phyloP scores from a whole-genome alignment of 2,113 vertebrate species.

The Phycodurus eques region DNA sequence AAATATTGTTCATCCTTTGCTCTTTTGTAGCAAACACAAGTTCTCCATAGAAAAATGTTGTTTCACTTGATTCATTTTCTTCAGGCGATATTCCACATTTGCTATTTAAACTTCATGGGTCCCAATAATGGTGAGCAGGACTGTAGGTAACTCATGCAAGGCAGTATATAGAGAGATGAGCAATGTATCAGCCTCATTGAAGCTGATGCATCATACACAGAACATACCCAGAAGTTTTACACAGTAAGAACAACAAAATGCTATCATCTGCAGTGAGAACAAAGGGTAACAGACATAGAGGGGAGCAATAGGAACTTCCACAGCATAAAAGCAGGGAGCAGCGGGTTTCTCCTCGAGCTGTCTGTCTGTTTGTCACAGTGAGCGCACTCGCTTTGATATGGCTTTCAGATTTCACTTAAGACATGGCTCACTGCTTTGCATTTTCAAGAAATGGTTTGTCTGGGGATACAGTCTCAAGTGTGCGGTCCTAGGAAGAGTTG shows the following conservation, averaged over 20 bases:
- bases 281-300: slow-evolving; percentile 37
- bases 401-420: slow-evolving; percentile 20
- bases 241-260: background rate
- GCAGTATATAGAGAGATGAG: background rate
- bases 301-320: slow-evolving; percentile 43
- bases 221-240: background rate
- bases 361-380: slow-evolving; percentile 16
- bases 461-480: slow-evolving; percentile 6
- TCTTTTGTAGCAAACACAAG: too few relatives aligned
- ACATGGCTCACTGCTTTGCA: slow-evolving; percentile 37
- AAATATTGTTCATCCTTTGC: too few relatives aligned
- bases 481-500: background rate
- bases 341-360: slow-evolving; percentile 34
- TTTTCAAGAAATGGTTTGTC: slow-evolving; percentile 42
- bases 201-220: background rate
- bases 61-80: too few relatives aligned
- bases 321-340: slow-evolving; percentile 16
- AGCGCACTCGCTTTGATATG: background rate
- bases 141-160: background rate
- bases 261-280: too few relatives aligned
- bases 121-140: too few relatives aligned
- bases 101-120: too few relatives aligned
- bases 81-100: too few relatives aligned
- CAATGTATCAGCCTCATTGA: background rate
- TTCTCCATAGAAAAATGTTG: too few relatives aligned